Base-by-base conservation (phyloP, 2,113 vertebrate genomes). In the Bostrychus sinensis region DNA sequence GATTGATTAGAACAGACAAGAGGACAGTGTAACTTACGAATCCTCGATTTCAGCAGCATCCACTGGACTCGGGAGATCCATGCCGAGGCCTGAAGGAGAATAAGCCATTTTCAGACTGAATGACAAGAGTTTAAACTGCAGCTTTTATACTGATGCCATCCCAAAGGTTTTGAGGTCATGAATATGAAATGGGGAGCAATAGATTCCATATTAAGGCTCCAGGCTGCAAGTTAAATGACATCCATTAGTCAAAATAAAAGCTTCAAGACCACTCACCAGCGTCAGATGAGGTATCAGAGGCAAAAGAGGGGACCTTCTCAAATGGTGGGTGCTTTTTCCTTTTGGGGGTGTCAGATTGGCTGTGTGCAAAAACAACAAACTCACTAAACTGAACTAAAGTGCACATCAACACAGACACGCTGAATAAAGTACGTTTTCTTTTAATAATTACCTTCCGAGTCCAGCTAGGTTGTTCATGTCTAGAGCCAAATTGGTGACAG, bases 241-340 rank as follows among this genome's bases (percentile, higher is more conserved):
- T 71, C 58, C 66, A 42, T 60, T 46, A 67, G 34, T 30, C 28
- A 3, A 68, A n/a, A 78, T 64, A 71, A 73, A 28, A 19, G 39
- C 0, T 5, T 26, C 2, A 8, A 0, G 30, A 7, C 12, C 20
- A 5, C 91, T 90, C 69, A 96, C 95, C 96, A 68, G 94, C 91
- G 87, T 96, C 95, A 16, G 93, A 94, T 23, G 93, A 94, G 38
- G 81, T 83, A 78, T 96, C 95, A 0, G 95, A 95, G 9, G 91
- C 92, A 46, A 93, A 92, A 41, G 92, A 93, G 23, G 88, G 87
- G 17, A 89, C 57, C 82, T 93, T 93, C 46, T 89, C 73, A 0
- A 93, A 81, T 1, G 66, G 81, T 3, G 81, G 42, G 39, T 36
- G 70, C 32, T 78, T 88, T 36, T 73, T 91, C 50, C 88, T 83